Percentiles rank a stretch among this genome's conserved stretches.
Conservation (phyloP, 2,113 vertebrate species). For the Peromyscus leucopus region DNA sequence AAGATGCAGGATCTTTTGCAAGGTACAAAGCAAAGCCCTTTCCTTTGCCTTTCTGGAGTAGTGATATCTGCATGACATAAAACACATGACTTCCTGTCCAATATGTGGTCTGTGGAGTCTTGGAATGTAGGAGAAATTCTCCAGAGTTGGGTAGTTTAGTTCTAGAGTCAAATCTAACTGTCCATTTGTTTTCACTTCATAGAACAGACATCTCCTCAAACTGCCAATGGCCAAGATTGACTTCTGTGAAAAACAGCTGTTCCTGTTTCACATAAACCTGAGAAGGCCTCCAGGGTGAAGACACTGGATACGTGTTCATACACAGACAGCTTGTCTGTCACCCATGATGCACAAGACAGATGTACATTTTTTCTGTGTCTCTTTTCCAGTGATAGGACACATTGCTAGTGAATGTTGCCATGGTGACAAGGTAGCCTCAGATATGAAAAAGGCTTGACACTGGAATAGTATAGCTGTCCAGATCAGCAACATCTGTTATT, state of each 20-base stretch:
- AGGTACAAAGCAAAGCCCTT: neutral
- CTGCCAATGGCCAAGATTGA: neutral
- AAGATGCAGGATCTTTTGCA: neutral
- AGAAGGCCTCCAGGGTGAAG: neutral
- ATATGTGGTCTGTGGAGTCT: neutral
- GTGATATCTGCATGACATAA: neutral
- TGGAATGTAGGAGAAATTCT: neutral
- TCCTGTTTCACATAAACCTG: neutral
- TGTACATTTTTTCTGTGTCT: neutral
- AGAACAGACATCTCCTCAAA: neutral
- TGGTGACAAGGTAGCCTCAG: neutral
- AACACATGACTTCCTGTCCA: neutral
- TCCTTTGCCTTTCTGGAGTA: neutral
- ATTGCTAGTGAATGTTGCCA: neutral
- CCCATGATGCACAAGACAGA: neutral
- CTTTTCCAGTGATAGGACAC: neutral
- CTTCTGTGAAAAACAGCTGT: neutral
- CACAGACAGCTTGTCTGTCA: neutral
- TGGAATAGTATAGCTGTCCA: neutral
- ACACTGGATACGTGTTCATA: neutral
- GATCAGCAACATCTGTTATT: neutral
- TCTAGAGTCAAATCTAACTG: neutral
- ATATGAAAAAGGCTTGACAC: neutral
- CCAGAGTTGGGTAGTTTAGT: neutral
- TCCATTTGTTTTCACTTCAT: neutral